Evolutionary conservation across 2,888 invertebrate genomes (phyloP).

Genomic region (Sericinus montela): DNA sequence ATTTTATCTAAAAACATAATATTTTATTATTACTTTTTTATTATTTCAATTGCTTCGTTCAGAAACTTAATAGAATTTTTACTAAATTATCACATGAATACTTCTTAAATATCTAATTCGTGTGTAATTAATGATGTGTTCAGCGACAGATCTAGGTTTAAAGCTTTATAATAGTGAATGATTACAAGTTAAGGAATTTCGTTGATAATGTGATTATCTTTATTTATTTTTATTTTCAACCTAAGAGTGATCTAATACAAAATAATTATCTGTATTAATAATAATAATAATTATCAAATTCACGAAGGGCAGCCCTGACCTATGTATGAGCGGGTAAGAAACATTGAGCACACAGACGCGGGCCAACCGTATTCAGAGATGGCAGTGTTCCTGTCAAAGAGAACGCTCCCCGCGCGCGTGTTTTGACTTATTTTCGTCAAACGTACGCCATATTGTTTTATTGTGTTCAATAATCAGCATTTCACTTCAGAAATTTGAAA

Average conservation of each 20-base stretch:
- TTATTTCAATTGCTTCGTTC: too few species aligned
- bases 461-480: constrained; percentile 37
- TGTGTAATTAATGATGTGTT: too few species aligned
- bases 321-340: constrained; percentile 67
- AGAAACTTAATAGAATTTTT: too few species aligned
- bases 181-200: too few species aligned
- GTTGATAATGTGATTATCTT: too few species aligned
- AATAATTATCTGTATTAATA: constrained; percentile 8
- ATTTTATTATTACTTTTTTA: too few species aligned
- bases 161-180: too few species aligned
- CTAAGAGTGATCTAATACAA: neutral
- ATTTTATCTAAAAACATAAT: too few species aligned
- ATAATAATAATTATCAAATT: constrained; percentile 3
- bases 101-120: too few species aligned
- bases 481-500: constrained; percentile 21
- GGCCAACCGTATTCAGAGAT: constrained; percentile 50
- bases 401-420: constrained; percentile 45
- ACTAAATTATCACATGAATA: too few species aligned
- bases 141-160: too few species aligned
- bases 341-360: constrained; percentile 56
- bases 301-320: constrained; percentile 47
- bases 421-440: constrained; percentile 64
- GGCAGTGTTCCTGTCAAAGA: constrained; percentile 48
- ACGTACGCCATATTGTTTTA: constrained; percentile 69
- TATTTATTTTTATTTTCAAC: too few species aligned